phyloP scores from a whole-genome alignment of 2,113 vertebrate genomes.

The Mus musculus region GRCm39 chr1:157839001-157839500 shows the following conservation, averaged over 20 bases:
- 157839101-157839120: neutral
- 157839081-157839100: neutral
- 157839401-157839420: neutral
- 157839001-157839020: neutral
- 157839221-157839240: neutral
- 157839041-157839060: neutral
- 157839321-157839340: neutral
- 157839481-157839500: neutral
- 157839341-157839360: neutral
- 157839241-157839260: neutral
- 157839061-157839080: neutral
- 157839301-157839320: neutral
- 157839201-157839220: neutral
- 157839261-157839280: neutral
- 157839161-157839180: accelerated
- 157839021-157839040: neutral
- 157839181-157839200: neutral
- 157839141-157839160: neutral
- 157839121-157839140: neutral
- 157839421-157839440: neutral
- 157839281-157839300: neutral
- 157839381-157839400: neutral
- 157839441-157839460: neutral
- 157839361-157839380: neutral
- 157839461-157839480: neutral